A percentile compares a stretch with the other conserved stretches of the same genome.
Evolutionary conservation across 2,797 vertebrate species (phyloP).

Genomic region (Onychomys leucogaster): DNA sequence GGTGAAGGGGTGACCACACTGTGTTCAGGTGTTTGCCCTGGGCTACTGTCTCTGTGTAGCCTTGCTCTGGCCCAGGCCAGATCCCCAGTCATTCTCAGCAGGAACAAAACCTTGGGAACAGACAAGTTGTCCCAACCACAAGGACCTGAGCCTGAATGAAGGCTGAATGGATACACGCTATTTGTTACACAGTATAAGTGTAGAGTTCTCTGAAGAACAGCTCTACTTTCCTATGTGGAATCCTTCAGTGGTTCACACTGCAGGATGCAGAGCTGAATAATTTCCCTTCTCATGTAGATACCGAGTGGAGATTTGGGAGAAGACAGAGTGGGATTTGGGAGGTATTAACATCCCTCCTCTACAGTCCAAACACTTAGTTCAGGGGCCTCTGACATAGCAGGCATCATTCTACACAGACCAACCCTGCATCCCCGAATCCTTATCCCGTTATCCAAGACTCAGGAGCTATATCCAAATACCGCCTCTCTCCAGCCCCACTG

Average conservation of each 20-base stretch:
- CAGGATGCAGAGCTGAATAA: neutral
- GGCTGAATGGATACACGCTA: rapidly evolving
- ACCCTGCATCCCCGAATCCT: neutral
- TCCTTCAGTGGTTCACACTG: neutral
- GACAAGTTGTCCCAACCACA: rapidly evolving
- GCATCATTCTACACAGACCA: neutral
- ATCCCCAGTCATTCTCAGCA: neutral
- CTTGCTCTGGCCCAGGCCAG: neutral
- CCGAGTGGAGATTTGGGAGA: neutral
- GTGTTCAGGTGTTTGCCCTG: rapidly evolving
- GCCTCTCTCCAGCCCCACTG: rapidly evolving
- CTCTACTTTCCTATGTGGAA: neutral
- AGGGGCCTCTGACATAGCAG: too few species aligned
- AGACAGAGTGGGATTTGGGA: neutral
- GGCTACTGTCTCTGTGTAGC: neutral
- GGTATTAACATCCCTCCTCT: rapidly evolving
- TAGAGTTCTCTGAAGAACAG: neutral
- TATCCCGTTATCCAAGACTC: neutral
- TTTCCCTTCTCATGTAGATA: rapidly evolving
- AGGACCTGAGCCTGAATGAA: too few species aligned
- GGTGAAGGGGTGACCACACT: rapidly evolving
- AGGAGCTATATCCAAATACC: neutral
- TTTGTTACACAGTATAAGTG: too few species aligned
- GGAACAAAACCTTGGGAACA: neutral
- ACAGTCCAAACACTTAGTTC: rapidly evolving